phyloP scores from a whole-genome alignment of 2,888 invertebrate species.

The Lycaena phlaeas region DNA sequence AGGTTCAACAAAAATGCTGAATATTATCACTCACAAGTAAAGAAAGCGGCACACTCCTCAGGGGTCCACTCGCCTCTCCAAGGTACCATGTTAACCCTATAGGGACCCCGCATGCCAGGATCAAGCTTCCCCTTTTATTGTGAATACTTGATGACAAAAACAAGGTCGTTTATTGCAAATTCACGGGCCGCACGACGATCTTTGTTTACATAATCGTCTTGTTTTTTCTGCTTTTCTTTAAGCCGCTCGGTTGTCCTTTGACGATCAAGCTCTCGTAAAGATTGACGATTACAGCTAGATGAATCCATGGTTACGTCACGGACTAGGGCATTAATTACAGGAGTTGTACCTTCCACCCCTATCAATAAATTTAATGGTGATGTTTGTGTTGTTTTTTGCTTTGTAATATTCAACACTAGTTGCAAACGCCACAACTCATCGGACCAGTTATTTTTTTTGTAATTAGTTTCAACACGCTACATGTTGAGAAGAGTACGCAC shows the following conservation, averaged over 20 bases:
- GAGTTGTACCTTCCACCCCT: slow-evolving; percentile 15
- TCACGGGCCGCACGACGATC: background rate
- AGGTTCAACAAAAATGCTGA: too few species aligned
- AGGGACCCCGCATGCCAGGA: slow-evolving; percentile 18
- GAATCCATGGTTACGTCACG: slow-evolving; percentile 15
- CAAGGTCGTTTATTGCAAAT: slow-evolving; percentile 9
- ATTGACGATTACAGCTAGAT: background rate
- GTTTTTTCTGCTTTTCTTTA: slow-evolving; percentile 3
- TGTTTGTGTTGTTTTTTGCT: slow-evolving; percentile 14
- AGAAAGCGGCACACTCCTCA: slow-evolving; percentile 6
- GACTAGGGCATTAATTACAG: slow-evolving; percentile 13
- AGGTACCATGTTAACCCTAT: slow-evolving; percentile 13
- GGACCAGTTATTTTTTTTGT: slow-evolving; percentile 10
- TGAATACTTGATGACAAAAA: slow-evolving; percentile 13
- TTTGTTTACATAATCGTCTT: slow-evolving; percentile 12
- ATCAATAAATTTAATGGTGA: slow-evolving; percentile 16
- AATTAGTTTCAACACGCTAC: slow-evolving; percentile 10
- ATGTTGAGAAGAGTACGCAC: slow-evolving; percentile 15
- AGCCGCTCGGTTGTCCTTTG: slow-evolving; percentile 4
- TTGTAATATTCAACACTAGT: slow-evolving; percentile 14
- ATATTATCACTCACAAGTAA: too few species aligned
- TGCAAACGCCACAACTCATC: slow-evolving; percentile 16
- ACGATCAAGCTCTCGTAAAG: background rate
- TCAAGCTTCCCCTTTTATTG: slow-evolving; percentile 13
- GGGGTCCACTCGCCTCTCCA: slow-evolving; percentile 13